Base-by-base conservation (phyloP, 30 jellyfish, hydroid and myxozoan genomes). In the Morbakka virulenta region DNA sequence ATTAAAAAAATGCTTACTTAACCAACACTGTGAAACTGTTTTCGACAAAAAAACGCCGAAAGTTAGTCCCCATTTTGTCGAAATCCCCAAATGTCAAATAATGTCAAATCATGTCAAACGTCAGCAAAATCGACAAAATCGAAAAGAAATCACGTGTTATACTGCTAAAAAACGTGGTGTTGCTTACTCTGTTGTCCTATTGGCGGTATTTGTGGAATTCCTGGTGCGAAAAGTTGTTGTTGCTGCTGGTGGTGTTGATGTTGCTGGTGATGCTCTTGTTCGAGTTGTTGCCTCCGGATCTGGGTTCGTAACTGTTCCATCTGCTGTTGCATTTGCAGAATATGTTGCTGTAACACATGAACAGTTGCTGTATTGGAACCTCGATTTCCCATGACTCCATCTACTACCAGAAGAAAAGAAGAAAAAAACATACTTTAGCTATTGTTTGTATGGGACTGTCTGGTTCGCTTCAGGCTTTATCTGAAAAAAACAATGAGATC, bases 271-370 rank as follows among this genome's bases (percentile, higher is more conserved):
- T 32, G 53, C 74, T 50, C 73, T 1, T 26, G 77, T 14, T 35
- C 30, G 2, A 30, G 33, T 2, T 48, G 49, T 52, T 48, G 35
- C 29, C 32, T n/a, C 34, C 70, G 33, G 31, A 35, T 9, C 25
- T 57, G 86, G 14, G 70, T 6, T 53, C 66, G 69, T 49, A 75
- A 9, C 9, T 63, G 83, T 52, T 82, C 87, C 48, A 82, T 66
- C 71, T 77, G 93, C 36, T 28, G 9, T 62, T 86, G 96, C 70
- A 86, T 50, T 32, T 77, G 91, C 41, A 81, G 90, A 6, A 80
- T 69, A 41, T 88, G 95, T 51, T 67, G 90, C 80, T 88, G 94
- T 50, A 86, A 31, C 67, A 72, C n/a, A 65, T 4, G 20, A 67
- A 4, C 12, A n/a, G 28, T 6, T 65, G 69, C 6, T 65, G 12